Evolutionary conservation across 1,140 invertebrate species (phyloP).

Genomic region (Caenorhabditis inopinata): DNA sequence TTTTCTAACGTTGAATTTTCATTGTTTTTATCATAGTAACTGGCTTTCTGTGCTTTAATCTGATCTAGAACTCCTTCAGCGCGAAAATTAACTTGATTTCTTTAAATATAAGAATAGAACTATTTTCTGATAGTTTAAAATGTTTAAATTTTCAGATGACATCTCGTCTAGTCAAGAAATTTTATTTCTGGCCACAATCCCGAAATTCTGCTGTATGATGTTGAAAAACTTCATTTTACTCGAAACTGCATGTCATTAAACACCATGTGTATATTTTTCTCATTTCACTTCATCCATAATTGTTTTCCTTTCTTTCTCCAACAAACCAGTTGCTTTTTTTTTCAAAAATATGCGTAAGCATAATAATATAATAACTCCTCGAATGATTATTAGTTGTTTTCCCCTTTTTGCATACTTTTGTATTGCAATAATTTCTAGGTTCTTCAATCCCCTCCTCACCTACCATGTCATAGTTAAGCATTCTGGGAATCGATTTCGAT

Average conservation of each 20-base stretch:
- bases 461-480: not conserved
- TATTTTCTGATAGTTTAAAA: not conserved
- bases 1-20: no score
- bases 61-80: no score
- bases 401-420: not conserved
- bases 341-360: not conserved
- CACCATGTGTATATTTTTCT: slow-evolving; percentile 20
- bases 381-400: not conserved
- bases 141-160: slow-evolving; percentile 26
- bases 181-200: slow-evolving; percentile 39
- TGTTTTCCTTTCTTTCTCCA: not conserved
- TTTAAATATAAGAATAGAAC: no score
- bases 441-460: not conserved
- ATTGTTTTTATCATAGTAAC: no score
- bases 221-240: no score
- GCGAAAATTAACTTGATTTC: no score
- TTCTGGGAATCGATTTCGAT: slow-evolving; percentile 20
- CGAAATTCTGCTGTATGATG: not conserved
- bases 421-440: not conserved
- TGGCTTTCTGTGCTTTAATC: no score
- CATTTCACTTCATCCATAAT: not conserved
- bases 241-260: no score
- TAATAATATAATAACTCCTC: slow-evolving; percentile 16
- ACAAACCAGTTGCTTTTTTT: not conserved
- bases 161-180: slow-evolving; percentile 42